Conservation (phyloP, 2,113 vertebrate genomes). For the Psilopogon haemacephalus region DNA sequence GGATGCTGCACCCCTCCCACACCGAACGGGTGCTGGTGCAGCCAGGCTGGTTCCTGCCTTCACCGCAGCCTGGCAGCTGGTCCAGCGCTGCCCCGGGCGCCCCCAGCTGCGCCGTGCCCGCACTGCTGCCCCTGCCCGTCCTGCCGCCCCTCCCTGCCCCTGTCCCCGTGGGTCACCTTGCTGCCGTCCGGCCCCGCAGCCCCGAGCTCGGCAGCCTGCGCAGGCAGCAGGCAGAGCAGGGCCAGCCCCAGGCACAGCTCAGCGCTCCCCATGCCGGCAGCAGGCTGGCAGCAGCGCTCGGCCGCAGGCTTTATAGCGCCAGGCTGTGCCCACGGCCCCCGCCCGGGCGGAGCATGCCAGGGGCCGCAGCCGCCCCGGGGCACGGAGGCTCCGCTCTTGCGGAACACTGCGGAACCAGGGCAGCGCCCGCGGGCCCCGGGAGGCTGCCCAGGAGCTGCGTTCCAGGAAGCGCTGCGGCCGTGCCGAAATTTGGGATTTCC, state of each 20-base stretch:
- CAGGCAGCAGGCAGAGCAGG: neutral
- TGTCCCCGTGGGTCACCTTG: neutral
- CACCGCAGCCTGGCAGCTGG: neutral
- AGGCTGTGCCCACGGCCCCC: neutral
- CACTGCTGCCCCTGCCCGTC: no score
- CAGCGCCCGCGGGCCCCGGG: neutral
- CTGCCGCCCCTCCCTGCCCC: neutral
- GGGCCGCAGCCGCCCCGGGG: neutral
- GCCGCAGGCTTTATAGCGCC: neutral
- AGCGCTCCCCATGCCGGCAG: neutral
- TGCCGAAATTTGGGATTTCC: neutral
- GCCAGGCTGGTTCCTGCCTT: neutral
- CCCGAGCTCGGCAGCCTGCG: neutral
- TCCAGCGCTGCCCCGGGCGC: neutral
- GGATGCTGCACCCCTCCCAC: neutral
- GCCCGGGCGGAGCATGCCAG: fast-evolving
- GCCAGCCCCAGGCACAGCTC: constrained; percentile 3
- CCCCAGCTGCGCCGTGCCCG: neutral
- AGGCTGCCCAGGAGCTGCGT: fast-evolving
- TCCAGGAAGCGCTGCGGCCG: neutral
- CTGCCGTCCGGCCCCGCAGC: neutral
- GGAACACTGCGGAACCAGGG: neutral
- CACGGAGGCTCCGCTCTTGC: neutral
- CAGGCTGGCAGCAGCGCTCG: no score
- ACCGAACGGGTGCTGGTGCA: neutral